These are phyloP conservation scores for Cheilosia urbana DNA, from an alignment of 2,888 invertebrate species.

Conservation along the genomic window DNA sequence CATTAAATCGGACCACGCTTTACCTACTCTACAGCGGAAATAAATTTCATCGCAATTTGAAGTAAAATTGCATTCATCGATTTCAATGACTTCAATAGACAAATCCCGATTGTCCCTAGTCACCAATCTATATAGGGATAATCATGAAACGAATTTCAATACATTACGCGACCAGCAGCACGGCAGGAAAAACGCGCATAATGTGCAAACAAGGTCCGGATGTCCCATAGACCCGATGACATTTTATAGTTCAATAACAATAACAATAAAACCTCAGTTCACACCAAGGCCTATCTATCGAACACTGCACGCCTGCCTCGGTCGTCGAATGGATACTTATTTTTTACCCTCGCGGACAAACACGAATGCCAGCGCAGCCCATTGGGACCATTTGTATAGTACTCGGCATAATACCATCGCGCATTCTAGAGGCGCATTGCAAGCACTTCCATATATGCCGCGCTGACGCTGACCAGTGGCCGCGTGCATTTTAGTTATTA, in stretches of 20 bases:
- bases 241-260: constrained; percentile 41
- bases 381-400: neutral
- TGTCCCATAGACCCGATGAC: constrained; percentile 28
- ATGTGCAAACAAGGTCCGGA: constrained; percentile 24
- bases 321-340: constrained; percentile 12
- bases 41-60: too few relatives aligned
- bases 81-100: neutral
- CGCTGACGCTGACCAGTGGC: constrained; percentile 13
- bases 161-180: neutral
- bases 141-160: constrained; percentile 14
- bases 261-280: constrained; percentile 27
- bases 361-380: neutral
- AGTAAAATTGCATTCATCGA: neutral
- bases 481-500: constrained; percentile 15
- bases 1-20: too few relatives aligned
- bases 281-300: constrained; percentile 1
- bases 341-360: neutral
- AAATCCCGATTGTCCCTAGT: neutral
- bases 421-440: constrained; percentile 24
- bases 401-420: constrained; percentile 26
- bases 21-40: too few relatives aligned
- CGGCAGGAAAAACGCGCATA: neutral
- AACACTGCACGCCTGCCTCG: neutral
- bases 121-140: neutral
- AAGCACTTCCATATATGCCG: constrained; percentile 34